These are phyloP conservation scores for Gasterosteus nipponicus DNA, from an alignment of 2,113 vertebrate species.

Conservation along the genomic window DNA sequence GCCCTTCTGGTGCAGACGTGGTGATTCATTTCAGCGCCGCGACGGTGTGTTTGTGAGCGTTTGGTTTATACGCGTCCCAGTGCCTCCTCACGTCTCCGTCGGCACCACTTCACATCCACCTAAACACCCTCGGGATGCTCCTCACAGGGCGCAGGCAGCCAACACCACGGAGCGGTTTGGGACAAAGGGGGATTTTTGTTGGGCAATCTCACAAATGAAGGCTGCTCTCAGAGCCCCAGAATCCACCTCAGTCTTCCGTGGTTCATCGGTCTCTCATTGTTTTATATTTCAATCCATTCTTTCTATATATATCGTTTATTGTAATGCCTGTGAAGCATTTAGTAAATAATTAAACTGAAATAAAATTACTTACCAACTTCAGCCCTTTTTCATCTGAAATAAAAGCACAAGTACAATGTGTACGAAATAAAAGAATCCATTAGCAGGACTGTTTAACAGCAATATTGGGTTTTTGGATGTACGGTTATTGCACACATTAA, in stretches of 20 bases:
- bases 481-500: background rate
- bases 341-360: background rate
- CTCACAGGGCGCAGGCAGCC: background rate
- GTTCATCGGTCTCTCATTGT: background rate
- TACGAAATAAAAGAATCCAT: background rate
- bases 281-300: background rate
- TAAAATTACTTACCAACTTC: background rate
- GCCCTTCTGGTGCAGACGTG: conserved; percentile 15
- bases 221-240: background rate
- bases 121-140: conserved; percentile 1
- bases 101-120: conserved; percentile 19
- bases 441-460: background rate
- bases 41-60: conserved; percentile 11
- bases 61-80: conserved; percentile 33
- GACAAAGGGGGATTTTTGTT: background rate
- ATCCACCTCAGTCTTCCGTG: background rate
- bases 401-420: background rate
- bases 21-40: conserved; percentile 32
- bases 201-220: background rate
- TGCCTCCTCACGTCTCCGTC: conserved; percentile 19
- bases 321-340: background rate
- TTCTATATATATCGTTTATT: background rate
- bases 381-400: background rate
- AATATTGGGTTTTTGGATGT: background rate
- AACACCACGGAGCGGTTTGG: background rate